Base-by-base conservation (phyloP, 2,797 vertebrate genomes). In the Gadopsis marmoratus region DNA sequence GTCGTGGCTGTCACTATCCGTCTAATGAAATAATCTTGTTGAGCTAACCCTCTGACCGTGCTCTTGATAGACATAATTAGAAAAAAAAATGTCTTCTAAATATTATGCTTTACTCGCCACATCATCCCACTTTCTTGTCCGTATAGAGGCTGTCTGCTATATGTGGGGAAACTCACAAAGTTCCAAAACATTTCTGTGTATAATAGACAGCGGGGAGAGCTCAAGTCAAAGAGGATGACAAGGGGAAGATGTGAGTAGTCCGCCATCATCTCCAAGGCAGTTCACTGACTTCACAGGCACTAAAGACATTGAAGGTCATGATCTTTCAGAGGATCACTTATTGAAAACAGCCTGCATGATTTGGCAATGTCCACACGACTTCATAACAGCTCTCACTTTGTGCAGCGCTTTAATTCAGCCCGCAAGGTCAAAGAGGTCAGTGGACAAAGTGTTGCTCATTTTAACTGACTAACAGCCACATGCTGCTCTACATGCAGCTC, bases 1-100 rank as follows among this genome's bases (percentile, higher is more conserved):
- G 88, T 82, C 84, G 86, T 86, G 90, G 89, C 90, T 91, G 88
- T 92, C 92, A 91, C 86, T 82, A 71, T 85, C 63, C 74, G 55
- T 85, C 82, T 88, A 85, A 94, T 94, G 90, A 93, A 91, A 94
- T 93, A 90, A 92, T 94, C 92, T 89, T 84, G 87, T 88, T 89
- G 89, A 88, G 91, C 80, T 88, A 83, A 90, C 87, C 88, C 80
- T 82, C 81, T 90, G 86, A 89, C 91, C 80, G 71, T 86, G 90
- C 90, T 92, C 78, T 85, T 82, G 83, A 88, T 87, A 89, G 84
- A 89, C 70, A 83, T 86, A 70, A 87, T 88, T 80, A 91, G 90
- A 74, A 66, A 64, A n/a, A n/a, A n/a, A n/a, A n/a, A n/a, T n/a
- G n/a, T 81, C 69, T 41, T 73, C 53, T 66, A 71, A 84, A 83